Evolutionary conservation across 2,888 invertebrate species (phyloP).

Genomic region (Tetranychus piercei): DNA sequence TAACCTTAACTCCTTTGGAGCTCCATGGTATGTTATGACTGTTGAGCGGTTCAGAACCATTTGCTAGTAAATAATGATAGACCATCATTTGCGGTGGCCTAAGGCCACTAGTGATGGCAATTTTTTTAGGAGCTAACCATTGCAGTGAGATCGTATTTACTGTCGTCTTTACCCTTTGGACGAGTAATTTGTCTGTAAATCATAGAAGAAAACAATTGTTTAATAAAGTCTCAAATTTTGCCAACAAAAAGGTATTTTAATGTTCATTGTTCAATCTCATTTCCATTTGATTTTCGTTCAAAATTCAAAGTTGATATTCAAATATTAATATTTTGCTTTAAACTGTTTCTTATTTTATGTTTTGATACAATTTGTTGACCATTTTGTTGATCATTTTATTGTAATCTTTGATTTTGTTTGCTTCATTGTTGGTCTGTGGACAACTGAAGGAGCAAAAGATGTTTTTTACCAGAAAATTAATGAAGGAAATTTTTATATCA

Average conservation of each 20-base stretch:
- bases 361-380: too few species aligned
- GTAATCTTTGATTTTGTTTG: too few species aligned
- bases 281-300: too few species aligned
- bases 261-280: too few species aligned
- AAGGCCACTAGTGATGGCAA: neutral
- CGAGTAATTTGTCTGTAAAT: constrained; percentile 7
- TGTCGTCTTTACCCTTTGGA: constrained; percentile 7
- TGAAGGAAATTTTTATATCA: too few species aligned
- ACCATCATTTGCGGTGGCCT: constrained; percentile 9
- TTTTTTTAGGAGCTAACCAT: constrained; percentile 6
- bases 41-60: constrained; percentile 4
- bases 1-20: constrained; percentile 7
- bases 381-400: too few species aligned
- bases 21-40: constrained; percentile 8
- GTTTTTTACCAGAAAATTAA: too few species aligned
- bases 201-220: neutral
- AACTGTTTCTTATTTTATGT: too few species aligned
- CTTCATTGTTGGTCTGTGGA: too few species aligned
- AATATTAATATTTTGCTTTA: too few species aligned
- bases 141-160: constrained; percentile 5
- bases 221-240: neutral
- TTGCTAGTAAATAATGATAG: neutral
- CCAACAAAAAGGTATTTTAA: neutral
- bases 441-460: too few species aligned
- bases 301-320: too few species aligned